These are phyloP conservation scores for Phengaris alcon DNA, from an alignment of 2,888 invertebrate genomes.

Conservation along the genomic window DNA sequence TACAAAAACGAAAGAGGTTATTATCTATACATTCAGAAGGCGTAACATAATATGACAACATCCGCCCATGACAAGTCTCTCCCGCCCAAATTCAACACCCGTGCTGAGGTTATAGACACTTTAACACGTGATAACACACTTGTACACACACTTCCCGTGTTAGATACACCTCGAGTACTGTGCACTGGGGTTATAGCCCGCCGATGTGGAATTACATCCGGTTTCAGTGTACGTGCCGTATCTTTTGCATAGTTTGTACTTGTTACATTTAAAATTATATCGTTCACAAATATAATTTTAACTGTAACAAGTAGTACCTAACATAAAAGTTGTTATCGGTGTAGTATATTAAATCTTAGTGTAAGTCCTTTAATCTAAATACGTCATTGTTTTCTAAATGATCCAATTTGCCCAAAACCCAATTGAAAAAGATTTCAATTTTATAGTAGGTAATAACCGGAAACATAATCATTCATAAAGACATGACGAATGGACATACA, in stretches of 20 bases:
- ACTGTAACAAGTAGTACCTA: no score
- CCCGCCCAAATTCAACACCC: slow-evolving; percentile 17
- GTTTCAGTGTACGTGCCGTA: not conserved
- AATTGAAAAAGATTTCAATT: not conserved
- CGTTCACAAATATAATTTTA: no score
- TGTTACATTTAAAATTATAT: no score
- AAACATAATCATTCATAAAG: slow-evolving; percentile 2
- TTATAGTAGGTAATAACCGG: not conserved
- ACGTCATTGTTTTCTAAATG: no score
- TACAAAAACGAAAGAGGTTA: not conserved
- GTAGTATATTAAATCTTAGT: no score
- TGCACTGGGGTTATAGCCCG: not conserved
- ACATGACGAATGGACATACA: not conserved
- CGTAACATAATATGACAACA: not conserved
- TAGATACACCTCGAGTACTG: not conserved
- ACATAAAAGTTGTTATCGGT: no score
- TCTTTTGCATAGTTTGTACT: not conserved
- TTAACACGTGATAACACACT: not conserved
- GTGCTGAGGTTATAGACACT: not conserved
- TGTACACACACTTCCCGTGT: not conserved
- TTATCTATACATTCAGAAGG: not conserved
- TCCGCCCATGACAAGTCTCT: not conserved
- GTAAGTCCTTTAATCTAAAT: no score
- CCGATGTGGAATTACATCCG: not conserved
- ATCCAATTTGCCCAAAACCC: not conserved